phyloP scores from a whole-genome alignment of 2,888 invertebrate genomes.

The Zhuqinia jingwanae region DNA sequence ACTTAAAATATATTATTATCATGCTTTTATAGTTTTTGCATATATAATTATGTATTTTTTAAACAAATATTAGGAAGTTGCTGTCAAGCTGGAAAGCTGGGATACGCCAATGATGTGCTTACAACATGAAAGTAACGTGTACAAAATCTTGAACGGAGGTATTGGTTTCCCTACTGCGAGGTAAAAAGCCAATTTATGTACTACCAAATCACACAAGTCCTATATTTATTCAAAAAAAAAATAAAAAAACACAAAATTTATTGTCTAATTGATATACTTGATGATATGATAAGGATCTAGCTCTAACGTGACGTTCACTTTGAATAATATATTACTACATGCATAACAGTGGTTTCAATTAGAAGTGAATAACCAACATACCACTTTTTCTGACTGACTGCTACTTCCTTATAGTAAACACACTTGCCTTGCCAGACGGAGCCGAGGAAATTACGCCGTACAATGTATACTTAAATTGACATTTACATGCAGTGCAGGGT shows the following conservation, averaged over 20 bases:
- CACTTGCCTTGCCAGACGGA: conserved; percentile 22
- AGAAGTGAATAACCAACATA: background rate
- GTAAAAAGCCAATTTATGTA: conserved; percentile 44
- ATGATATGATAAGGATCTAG: background rate
- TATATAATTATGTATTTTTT: conserved; percentile 6
- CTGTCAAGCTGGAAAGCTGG: conserved; percentile 74
- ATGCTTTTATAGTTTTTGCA: conserved; percentile 5
- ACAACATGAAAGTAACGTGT: conserved; percentile 69
- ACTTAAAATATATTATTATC: too few species aligned
- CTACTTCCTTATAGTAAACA: conserved; percentile 24
- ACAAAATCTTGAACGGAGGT: conserved; percentile 70
- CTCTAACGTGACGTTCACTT: background rate
- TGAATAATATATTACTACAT: background rate
- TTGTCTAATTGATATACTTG: too few species aligned
- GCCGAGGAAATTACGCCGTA: conserved; percentile 7
- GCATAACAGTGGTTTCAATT: background rate
- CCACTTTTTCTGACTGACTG: conserved; percentile 9
- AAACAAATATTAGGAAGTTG: conserved; percentile 67
- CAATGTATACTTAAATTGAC: background rate
- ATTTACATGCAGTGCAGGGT: background rate
- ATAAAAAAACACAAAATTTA: too few species aligned
- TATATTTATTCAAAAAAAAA: too few species aligned
- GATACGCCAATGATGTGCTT: conserved; percentile 69
- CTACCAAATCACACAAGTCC: background rate
- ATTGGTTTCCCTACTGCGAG: conserved; percentile 67